Evolutionary conservation across 2,888 invertebrate species (phyloP), one percentile per base, ranked within the genome.

Genomic region (Platypus cylindrus): DNA sequence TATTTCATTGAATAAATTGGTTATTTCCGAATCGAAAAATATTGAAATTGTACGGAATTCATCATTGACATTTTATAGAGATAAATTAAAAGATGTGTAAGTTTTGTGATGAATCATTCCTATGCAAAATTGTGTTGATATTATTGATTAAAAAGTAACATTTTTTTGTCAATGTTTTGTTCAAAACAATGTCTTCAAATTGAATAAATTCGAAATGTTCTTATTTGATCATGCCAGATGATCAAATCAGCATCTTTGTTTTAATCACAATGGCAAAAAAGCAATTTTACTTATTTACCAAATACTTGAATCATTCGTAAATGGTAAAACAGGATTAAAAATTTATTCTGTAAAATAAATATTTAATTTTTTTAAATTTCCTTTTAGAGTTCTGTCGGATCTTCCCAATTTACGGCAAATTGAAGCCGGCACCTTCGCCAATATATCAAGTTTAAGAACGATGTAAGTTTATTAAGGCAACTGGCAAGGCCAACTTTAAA

Each of bases 381-480:
- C 44, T 66, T 67, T 17, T 63, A 75, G 75, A 49, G 64, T 68
- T 34, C 57, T 75, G 35, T 67, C 67, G 38, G 68, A 68, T 48
- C 65, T 74, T 34, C 70, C 69, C 5, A 60, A 62, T 43, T 54
- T 75, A 38, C 62, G 66, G 37, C 64, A 67, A 37, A 64, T 76
- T 12, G 70, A 65, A 33, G 65, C 68, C 23, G 73, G 73, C 47
- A 68, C 71, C 51, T 70, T 76, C 53, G 60, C 65, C 17, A 64
- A 68, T 51, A 68, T 74, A 58, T 66, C 68, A 37, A 65, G 67
- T 56, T 65, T 66, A 25, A 50, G 60, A 41, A 60, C 62, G 4
- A 38, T 64, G 63, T 63, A 50, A 58, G 61, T 56, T 25, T 25
- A 25, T 11, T 11, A 20, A 20, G 5, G 9, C 20, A 20, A n/a